phyloP scores from a whole-genome alignment of 2,797 vertebrate genomes.

The Kryptolebias ocellatus region DNA sequence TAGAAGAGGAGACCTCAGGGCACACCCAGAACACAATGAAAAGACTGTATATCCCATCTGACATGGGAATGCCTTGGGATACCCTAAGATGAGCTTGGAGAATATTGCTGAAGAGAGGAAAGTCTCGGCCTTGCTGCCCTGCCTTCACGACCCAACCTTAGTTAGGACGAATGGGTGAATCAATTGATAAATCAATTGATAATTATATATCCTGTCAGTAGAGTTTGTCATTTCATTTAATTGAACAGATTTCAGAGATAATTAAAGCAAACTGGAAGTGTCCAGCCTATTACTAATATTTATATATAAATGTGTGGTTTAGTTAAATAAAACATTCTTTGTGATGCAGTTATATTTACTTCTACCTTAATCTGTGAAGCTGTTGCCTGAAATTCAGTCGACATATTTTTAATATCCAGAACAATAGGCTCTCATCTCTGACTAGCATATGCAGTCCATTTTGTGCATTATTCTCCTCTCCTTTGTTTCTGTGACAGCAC shows the following conservation, averaged over 20 bases:
- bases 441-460: neutral
- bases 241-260: neutral
- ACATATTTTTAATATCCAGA: neutral
- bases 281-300: neutral
- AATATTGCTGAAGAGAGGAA: too few relatives aligned
- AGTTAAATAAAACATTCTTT: neutral
- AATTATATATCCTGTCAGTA: neutral
- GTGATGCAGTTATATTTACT: conserved; percentile 2
- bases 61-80: too few relatives aligned
- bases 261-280: neutral
- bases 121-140: too few relatives aligned
- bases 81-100: too few relatives aligned
- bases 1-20: too few relatives aligned
- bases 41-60: too few relatives aligned
- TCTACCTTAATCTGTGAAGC: neutral
- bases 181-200: too few relatives aligned
- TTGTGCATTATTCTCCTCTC: conserved; percentile 1
- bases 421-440: conserved; percentile 9
- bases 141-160: too few relatives aligned
- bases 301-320: neutral
- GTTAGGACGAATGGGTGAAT: too few relatives aligned
- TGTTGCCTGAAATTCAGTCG: conserved; percentile 5
- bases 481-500: conserved; percentile 38
- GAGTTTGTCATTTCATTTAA: neutral
- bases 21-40: too few relatives aligned